Evolutionary conservation across 2,113 vertebrate species (phyloP), one percentile per base, ranked within the genome.

Genomic region (Noctilio leporinus): DNA sequence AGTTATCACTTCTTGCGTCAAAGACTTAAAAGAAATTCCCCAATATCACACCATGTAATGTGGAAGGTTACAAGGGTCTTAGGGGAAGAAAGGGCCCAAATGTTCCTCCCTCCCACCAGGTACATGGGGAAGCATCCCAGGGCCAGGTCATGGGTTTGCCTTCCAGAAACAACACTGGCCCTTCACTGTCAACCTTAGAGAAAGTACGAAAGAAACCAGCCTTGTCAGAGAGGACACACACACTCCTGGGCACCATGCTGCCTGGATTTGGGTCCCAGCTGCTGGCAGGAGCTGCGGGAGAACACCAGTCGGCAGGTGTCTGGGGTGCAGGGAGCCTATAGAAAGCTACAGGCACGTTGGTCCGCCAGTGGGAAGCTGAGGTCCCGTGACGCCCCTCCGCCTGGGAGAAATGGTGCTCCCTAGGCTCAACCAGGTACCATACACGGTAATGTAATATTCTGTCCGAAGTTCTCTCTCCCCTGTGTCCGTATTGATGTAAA

Each of bases 401-500:
- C 26, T 59, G 8, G 15, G 43, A 89, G 75, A 86, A 89, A 86
- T 19, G 3, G 40, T 15, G 51, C 26, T 51, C 30, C 86, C 16
- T 51, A 57, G 12, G 49, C 33, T 76, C 14, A 84, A 84, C 47
- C 6, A 84, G 72, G 47, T 47, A 80, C 47, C 90, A 17, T 26
- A 67, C 30, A 87, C 45, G 94, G 17, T 69, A 67, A 88, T 49
- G 28, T 57, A 24, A 72, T 57, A 38, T 22, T 57, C 53, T 76
- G 30, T 65, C 73, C 49, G 76, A 75, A 94, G 10, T 67, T 30
- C 78, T 26, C 35, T 35, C 77, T 20, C 30, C 47, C 45, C 20
- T 78, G 35, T 72, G 89, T 72, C 51, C 47, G 40, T 85, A 88
- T 86, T 92, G 92, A 67, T 59, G 5, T 84, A 93, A 94, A 83